Evolutionary conservation across 2,888 invertebrate genomes (phyloP).

Genomic region (Drosophila quasianomalipes): DNA sequence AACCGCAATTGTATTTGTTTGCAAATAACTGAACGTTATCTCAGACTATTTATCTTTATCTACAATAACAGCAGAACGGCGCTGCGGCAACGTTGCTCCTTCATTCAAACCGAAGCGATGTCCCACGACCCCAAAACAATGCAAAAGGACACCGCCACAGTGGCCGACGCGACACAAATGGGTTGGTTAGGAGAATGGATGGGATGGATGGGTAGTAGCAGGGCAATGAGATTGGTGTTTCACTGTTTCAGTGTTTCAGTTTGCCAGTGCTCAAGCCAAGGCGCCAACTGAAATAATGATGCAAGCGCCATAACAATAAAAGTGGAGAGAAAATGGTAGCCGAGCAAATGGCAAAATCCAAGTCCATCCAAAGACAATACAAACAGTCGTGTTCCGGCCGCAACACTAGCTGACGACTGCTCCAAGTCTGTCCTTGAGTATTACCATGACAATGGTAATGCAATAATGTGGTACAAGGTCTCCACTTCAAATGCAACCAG

Average conservation of each 20-base stretch:
- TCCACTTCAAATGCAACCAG: constrained; percentile 14
- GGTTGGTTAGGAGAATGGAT: not conserved
- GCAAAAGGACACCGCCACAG: constrained; percentile 61
- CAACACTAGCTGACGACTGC: constrained; percentile 33
- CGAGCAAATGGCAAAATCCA: constrained; percentile 21
- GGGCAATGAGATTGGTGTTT: constrained; percentile 1
- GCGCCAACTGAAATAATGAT: constrained; percentile 80
- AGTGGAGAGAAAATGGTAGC: constrained; percentile 47
- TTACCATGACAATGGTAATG: constrained; percentile 34
- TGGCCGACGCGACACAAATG: constrained; percentile 38
- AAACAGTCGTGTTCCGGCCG: constrained; percentile 23
- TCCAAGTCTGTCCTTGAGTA: constrained; percentile 26
- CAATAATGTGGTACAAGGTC: constrained; percentile 16
- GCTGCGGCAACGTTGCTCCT: constrained; percentile 28
- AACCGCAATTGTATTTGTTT: constrained; percentile 82
- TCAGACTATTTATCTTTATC: constrained; percentile 80
- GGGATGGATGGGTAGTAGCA: constrained; percentile 1
- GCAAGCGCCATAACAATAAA: constrained; percentile 76
- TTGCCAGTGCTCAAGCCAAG: constrained; percentile 48
- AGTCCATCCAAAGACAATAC: constrained; percentile 63
- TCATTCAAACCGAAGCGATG: constrained; percentile 23
- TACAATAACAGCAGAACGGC: constrained; percentile 58
- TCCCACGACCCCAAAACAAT: constrained; percentile 55
- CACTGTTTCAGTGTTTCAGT: constrained; percentile 12
- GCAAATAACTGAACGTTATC: constrained; percentile 80